Base-by-base conservation (phyloP, 2,113 vertebrate species). In the Bambusicola thoracicus region DNA sequence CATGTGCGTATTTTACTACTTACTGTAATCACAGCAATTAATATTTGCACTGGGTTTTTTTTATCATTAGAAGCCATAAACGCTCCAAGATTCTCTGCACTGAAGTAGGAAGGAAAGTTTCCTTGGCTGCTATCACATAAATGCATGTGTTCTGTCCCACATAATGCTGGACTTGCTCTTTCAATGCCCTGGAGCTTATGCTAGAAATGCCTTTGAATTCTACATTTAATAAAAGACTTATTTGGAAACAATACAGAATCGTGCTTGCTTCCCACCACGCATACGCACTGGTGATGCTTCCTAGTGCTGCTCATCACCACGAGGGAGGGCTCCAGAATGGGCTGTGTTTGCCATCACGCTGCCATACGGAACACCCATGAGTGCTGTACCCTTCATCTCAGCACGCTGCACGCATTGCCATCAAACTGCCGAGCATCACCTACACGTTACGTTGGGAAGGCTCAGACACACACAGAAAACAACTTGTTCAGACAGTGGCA, bases 141-240 rank as follows among this genome's bases (percentile, higher is more conserved):
- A 18, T 34, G 19, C 4, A 8, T 25, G 61, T 63, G 38, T n/a
- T 12, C 7, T 17, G 16, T 46, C 59, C 41, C 17, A 4, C 41
- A 2, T 15, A 5, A 29, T 29, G 22, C 68, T 69, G 38, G 12
- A 8, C 4, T 41, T n/a, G 65, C 55, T 65, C 30, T 34, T 81
- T 65, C 38, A 14, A 56, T 75, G 83, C 83, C 44, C 66, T 43
- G 10, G 15, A 49, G 61, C 43, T 68, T 11, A 19, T 3, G 11
- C 21, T 14, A n/a, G n/a, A n/a, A n/a, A 27, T 11, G n/a, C 34
- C 8, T 74, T 78, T 41, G 4, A 41, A 15, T 38, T 34, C 19
- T 16, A 3, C 36, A 32, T 48, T 62, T 56, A 95, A 91, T 94
- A 94, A 92, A 95, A 63, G 7, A 46, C 3, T 67, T 70, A 8